Evolutionary conservation across 2,113 vertebrate genomes (phyloP).

Genomic region (Myotis brandtii): DNA sequence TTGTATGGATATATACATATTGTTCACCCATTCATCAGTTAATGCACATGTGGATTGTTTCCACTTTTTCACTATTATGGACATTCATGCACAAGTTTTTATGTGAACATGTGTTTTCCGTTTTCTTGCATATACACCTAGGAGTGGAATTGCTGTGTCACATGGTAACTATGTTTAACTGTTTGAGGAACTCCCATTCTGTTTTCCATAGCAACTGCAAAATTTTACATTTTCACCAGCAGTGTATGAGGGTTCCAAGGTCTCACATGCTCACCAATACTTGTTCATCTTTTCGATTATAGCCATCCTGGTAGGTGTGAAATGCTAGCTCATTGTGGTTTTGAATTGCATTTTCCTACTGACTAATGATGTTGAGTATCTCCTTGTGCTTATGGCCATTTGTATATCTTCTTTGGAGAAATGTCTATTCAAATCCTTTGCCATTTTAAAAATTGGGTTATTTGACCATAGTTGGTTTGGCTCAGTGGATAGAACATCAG

Average conservation of each 20-base stretch:
- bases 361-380: neutral
- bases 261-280: neutral
- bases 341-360: conserved; percentile 31
- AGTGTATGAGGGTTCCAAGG: neutral
- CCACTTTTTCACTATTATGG: neutral
- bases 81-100: neutral
- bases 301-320: neutral
- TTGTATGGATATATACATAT: neutral
- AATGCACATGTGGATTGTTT: neutral
- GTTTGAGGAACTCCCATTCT: neutral
- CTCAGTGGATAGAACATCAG: too few species aligned
- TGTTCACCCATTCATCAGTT: neutral
- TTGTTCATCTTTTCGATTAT: neutral
- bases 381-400: neutral
- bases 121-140: neutral
- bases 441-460: neutral
- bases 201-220: neutral
- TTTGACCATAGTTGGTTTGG: too few species aligned
- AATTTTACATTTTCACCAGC: neutral
- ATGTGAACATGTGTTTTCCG: neutral
- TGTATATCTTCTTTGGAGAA: neutral
- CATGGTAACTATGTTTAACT: neutral
- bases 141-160: neutral
- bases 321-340: neutral
- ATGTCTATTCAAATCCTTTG: neutral